Evolutionary conservation across 2,888 invertebrate genomes (phyloP), one percentile per base, ranked within the genome.

Genomic region (Ferdinandea cuprea): DNA sequence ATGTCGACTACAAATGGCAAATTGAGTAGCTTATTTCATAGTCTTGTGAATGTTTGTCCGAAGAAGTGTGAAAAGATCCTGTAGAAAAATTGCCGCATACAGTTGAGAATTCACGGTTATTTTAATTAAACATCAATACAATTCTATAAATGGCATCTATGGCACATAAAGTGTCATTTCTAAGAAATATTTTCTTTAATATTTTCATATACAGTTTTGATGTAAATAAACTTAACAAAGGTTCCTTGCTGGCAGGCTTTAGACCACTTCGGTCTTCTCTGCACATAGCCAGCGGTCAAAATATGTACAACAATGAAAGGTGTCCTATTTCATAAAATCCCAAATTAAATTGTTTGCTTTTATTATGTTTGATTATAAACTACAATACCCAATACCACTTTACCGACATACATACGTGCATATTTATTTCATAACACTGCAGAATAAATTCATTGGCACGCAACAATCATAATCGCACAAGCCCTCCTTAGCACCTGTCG

Each of bases 391-490:
- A 11, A n/a, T 35, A 37, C 37, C 5, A 2, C 13, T 37, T 37
- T 40, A 15, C 13, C 7, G 9, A 42, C n/a, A 42, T 15, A 32
- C 3, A 54, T 30, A 48, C 35, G n/a, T 40, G 15, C 54, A 19
- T 54, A 28, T 21, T 28, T 56, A 44, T 35, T 56, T 71, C 66
- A 52, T 58, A 76, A 65, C 32, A 71, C 69, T 76, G 50, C 30
- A 81, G 30, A 59, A 65, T 65, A 77, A 71, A 61, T 77, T 77
- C 77, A 58, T 81, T 81, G 77, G 77, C 77, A 81, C 77, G 77
- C 77, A 81, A 81, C 81, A 81, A 72, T 81, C 81, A 77, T 77
- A 81, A 77, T 77, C 66, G 54, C 71, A 77, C 65, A 77, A 59
- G 52, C 30, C 54, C 77, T 65, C 65, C 77, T 71, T 42, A 81